Base-by-base conservation (phyloP, 2,113 vertebrate species). In the Acrocephalus kingi region DNA sequence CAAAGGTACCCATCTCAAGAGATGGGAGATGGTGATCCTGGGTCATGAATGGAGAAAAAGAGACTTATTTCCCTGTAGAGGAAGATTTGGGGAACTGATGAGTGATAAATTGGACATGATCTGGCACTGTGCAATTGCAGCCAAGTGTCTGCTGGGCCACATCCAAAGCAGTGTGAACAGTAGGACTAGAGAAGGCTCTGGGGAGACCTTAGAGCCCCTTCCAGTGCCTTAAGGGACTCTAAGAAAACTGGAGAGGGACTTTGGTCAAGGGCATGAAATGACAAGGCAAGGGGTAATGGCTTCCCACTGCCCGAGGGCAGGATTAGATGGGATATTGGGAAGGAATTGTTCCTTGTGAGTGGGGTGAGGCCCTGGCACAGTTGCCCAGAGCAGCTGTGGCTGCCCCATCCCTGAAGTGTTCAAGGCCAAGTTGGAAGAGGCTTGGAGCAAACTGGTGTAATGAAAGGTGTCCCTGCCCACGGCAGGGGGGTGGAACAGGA, bases 361-460 rank as follows among this genome's bases (percentile, higher is more conserved):
- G 28, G 4, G 13, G 2, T 1, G 10, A 64, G 59, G 9, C 7
- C 2, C 39, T 73, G 77, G 41, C 25, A 27, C 15, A 52, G 45
- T 0, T 61, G 13, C 1, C 27, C 39, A 37, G 41, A 61, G 41
- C 15, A 80, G n/a, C 21, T 55, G 72, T 75, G 37, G n/a, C 5
- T 89, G 56, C 33, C 11, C 35, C 75, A 20, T 18, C 43, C 10
- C 5, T 72, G 9, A 4, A 58, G 22, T 27, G 27, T 35, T 7
- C 19, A 33, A 58, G 15, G 8, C 17, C 63, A 55, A 12, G 16
- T 0, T 86, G 52, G 37, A 67, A 0, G 0, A 46, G 30, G 6
- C 37, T 91, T 39, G 14, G 62, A 72, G 37, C 49, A 67, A 1
- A 1, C 24, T 63, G 31, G 3, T 0, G 0, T 39, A 7, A 4